A percentile compares a stretch with the other conserved stretches of the same genome.
These are phyloP conservation scores for Scomber colias DNA, from an alignment of 2,113 vertebrate species.

Conservation along the genomic window DNA sequence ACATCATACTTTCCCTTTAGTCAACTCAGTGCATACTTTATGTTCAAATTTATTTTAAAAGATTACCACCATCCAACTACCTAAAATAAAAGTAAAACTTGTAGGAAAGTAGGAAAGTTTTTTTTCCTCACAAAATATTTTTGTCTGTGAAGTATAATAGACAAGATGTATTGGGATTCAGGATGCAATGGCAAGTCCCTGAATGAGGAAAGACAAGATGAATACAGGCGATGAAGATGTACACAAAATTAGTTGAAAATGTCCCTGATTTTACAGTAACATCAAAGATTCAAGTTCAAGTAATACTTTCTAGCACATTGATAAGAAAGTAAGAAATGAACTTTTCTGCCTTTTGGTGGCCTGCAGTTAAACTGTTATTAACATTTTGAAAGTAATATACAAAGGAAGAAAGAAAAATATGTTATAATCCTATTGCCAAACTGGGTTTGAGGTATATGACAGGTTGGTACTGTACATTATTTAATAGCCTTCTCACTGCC, in stretches of 20 bases:
- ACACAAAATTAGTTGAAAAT: constrained; percentile 90
- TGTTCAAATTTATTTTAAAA: constrained; percentile 79
- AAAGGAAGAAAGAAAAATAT: constrained; percentile 85
- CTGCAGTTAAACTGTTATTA: constrained; percentile 69
- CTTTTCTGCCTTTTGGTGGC: constrained; percentile 72
- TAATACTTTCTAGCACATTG: constrained; percentile 92
- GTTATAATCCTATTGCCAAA: constrained; percentile 94
- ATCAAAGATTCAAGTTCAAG: constrained; percentile 90
- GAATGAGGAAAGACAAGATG: constrained; percentile 83
- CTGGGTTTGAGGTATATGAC: constrained; percentile 99
- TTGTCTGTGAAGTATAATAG: constrained; percentile 82
- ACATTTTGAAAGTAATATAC: constrained; percentile 84
- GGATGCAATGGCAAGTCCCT: constrained; percentile 80
- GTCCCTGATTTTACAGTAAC: constrained; percentile 97
- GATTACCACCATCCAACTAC: constrained; percentile 54
- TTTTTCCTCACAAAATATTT: constrained; percentile 84
- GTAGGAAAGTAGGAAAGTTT: constrained; percentile 27
- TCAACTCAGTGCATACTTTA: constrained; percentile 93
- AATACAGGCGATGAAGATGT: constrained; percentile 87
- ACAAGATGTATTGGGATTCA: constrained; percentile 86
- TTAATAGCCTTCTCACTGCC: constrained; percentile 88
- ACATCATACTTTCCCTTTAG: constrained; percentile 89
- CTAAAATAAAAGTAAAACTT: constrained; percentile 69
- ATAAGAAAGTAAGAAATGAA: constrained; percentile 87
- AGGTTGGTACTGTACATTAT: constrained; percentile 91